Base-by-base conservation (phyloP, 2,888 invertebrate genomes). In the Mythimna loreyi region DNA sequence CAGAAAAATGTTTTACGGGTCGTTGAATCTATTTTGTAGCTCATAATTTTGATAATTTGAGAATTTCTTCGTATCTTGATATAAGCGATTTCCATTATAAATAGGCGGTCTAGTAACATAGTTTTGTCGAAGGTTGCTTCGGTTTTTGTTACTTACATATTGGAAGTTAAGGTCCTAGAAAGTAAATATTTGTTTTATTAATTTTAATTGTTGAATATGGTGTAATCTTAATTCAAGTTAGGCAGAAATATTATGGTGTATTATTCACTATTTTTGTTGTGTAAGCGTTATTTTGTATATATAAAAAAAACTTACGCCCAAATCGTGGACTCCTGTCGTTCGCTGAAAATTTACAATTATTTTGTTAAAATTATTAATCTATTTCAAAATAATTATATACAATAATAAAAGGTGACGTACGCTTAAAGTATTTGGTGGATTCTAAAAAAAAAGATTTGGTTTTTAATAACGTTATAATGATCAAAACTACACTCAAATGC, bases 81-180 rank as follows among this genome's bases (percentile, higher is more conserved):
- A 13, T 36, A 58, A 49, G 28, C 16, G 59, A 7, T 49, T 19
- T 40, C 19, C n/a, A 33, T 3, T 36, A 4, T 45, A 23, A n/a
- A 40, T 23, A 21, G 11, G 25, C 3, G 21, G n/a, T 45, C 33
- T 1, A 16, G 16, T 36, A 50, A 19, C 11, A 16, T 52, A 9
- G 33, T 28, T 28, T 49, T 30, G 23, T 13, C 5, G 23, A 11
- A n/a, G 9, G 3, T 36, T 16, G 6, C 8, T 11, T 16, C 6
- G 3, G 21, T 47, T 63, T 53, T 19, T 63, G 9, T 55, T 59
- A 90, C 91, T 89, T 82, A 91, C 91, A 72, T 90, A 91, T 85
- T 85, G 83, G 68, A 91, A 87, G 80, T 80, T 86, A 19, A 91
- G 81, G 47, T 86, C 85, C 91, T 91, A 83, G 25, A 86, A 87